Conservation (phyloP, 2,113 vertebrate genomes). For the Bubo scandiacus region DNA sequence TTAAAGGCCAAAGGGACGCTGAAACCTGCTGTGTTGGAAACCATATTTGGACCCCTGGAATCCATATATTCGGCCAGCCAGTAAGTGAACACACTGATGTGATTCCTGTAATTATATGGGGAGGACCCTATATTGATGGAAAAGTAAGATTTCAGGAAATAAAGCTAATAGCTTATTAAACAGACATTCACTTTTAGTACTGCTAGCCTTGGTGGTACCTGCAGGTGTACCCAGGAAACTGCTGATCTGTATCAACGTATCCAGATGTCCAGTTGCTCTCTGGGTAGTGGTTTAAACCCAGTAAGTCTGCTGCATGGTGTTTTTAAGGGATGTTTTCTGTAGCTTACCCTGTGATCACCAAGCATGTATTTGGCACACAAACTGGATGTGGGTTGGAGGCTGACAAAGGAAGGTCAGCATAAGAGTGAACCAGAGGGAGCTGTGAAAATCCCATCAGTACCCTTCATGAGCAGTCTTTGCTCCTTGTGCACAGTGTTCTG, state of each 20-base stretch:
- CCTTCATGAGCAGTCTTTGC: neutral
- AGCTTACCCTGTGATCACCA: neutral
- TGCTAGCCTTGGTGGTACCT: neutral
- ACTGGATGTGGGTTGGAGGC: neutral
- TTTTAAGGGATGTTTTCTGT: neutral
- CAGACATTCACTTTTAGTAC: neutral
- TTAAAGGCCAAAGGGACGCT: conserved; percentile 91
- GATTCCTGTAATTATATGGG: neutral
- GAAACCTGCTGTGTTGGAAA: conserved; percentile 79
- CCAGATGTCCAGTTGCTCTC: neutral
- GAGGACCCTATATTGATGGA: neutral
- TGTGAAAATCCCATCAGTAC: neutral
- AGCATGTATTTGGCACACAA: neutral
- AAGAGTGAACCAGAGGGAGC: neutral
- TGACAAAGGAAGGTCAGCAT: neutral
- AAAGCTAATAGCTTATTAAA: neutral
- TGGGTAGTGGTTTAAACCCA: neutral
- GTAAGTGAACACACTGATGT: conserved; percentile 77
- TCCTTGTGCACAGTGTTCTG: conserved; percentile 73
- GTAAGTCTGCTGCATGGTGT: neutral
- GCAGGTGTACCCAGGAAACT: neutral
- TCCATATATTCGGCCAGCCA: conserved; percentile 85
- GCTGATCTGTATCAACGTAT: neutral
- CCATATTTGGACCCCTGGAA: conserved; percentile 89
- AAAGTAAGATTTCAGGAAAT: neutral